These are phyloP conservation scores for Chamaea fasciata DNA, from an alignment of 2,113 vertebrate species.

Conservation along the genomic window DNA sequence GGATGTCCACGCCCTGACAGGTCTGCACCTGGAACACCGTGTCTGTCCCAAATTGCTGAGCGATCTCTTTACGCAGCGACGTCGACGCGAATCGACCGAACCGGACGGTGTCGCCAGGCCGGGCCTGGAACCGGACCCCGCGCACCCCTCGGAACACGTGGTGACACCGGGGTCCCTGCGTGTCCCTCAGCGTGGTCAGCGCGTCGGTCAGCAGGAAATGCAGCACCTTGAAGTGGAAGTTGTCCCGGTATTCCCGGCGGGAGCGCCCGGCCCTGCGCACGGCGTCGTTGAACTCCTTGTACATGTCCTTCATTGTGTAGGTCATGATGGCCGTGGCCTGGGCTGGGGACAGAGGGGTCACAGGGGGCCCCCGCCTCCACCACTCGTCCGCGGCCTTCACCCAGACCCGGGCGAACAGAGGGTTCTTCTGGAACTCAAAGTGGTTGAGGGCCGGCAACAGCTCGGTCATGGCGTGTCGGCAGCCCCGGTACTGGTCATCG, in stretches of 20 bases:
- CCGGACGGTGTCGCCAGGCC: rapidly evolving
- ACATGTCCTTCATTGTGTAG: neutral
- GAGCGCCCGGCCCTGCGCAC: neutral
- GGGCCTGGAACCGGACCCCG: rapidly evolving
- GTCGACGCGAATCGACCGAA: rapidly evolving
- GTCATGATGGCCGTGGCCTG: neutral
- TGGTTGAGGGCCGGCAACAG: neutral
- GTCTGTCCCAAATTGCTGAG: neutral
- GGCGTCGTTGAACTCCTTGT: neutral
- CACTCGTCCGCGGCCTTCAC: neutral
- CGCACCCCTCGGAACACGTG: rapidly evolving
- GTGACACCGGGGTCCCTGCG: too few relatives aligned
- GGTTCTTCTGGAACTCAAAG: neutral
- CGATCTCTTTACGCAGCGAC: rapidly evolving
- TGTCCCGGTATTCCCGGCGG: neutral
- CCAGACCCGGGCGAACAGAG: neutral
- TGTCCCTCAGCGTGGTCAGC: rapidly evolving
- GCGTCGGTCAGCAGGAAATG: neutral
- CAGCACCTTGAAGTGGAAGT: neutral
- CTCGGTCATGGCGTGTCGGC: neutral
- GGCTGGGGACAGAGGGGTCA: neutral
- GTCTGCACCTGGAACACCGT: neutral
- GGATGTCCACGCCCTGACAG: rapidly evolving
- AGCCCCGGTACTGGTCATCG: neutral
- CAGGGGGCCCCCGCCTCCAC: rapidly evolving